Evolutionary conservation across 2,113 vertebrate species (phyloP), one percentile per base, ranked within the genome.

Genomic region (Leucopsar rothschildi): DNA sequence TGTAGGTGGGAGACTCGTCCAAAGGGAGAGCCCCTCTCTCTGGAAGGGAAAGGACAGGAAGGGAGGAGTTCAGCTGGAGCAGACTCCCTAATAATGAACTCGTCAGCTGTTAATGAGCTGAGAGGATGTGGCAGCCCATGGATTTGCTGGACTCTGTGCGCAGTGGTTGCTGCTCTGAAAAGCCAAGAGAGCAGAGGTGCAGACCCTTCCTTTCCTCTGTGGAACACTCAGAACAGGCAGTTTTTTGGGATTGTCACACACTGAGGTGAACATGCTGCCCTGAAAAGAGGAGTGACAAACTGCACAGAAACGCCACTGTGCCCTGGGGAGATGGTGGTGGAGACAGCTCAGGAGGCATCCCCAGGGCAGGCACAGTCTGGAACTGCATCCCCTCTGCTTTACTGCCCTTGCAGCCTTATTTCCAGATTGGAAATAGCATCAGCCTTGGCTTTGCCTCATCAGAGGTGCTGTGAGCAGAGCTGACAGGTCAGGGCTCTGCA

Each of bases 31-130:
- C 49, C 65, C 35, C 52, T 78, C 65, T 15, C 40, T 72, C 75
- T 96, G 96, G 95, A 93, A 92, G 92, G 78, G 63, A 22, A 27
- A 85, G 85, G 53, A 76, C 92, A 94, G 96, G 95, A 96, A 96
- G 93, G 96, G 95, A 96, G 96, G 93, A 85, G 95, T 65, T 53
- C 75, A 88, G 47, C 90, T 96, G 96, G 92, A 91, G 2, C 73
- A 49, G 87, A 1, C 10, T 92, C 64, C 50, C 68, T n/a, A 12
- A 8, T 23, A 49, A 68, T 42, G 47, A 75, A 49, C 73, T 52
- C 33, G 25, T 94, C 81, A 90, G 87, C 92, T 87, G 78, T 69
- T 76, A 15, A 76, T 7, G 78, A 49, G 70, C 70, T 64, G 87
- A 49, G 88, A 37, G 92, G 77, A 69, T 23, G 85, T 68, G 63